Percentiles rank a stretch among this genome's conserved stretches.
Evolutionary conservation across 1,140 invertebrate species (phyloP).

Genomic region (Holcopasites calliopsidis): DNA sequence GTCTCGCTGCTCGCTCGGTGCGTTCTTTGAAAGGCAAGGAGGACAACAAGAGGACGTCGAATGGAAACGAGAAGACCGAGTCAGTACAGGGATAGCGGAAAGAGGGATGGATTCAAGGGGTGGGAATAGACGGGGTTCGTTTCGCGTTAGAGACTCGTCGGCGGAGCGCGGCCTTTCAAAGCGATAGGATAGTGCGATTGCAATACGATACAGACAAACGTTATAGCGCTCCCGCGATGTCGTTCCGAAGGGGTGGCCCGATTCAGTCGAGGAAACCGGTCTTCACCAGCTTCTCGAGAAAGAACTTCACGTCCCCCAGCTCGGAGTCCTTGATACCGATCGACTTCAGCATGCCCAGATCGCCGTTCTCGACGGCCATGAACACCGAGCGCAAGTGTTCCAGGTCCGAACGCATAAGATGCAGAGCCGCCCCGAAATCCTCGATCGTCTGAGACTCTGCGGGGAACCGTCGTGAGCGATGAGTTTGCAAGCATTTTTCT

Average conservation of each 20-base stretch:
- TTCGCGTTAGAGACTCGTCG: not conserved
- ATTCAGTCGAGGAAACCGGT: constrained; percentile 97
- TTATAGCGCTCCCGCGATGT: not conserved
- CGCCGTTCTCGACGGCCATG: constrained; percentile 97
- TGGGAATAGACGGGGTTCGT: not conserved
- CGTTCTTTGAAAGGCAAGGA: constrained; percentile 21
- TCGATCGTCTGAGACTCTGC: constrained; percentile 98
- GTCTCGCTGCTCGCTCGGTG: constrained; percentile 41
- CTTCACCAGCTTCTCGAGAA: constrained; percentile 97
- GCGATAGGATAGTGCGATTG: constrained; percentile 24
- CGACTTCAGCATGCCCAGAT: constrained; percentile 95
- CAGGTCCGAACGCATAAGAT: constrained; percentile 92
- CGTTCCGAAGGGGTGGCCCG: not conserved
- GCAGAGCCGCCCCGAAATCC: constrained; percentile 92
- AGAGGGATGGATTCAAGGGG: not conserved
- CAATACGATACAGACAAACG: constrained; percentile 38
- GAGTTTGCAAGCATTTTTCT: not conserved
- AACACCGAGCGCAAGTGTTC: constrained; percentile 96
- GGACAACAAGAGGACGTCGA: constrained; percentile 3
- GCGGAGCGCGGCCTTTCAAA: not conserved
- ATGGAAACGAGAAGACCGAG: not conserved
- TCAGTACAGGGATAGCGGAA: not conserved
- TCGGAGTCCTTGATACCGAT: constrained; percentile 97
- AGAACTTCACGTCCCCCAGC: constrained; percentile 97
- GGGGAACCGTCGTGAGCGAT: no score